Percentiles rank a stretch among this genome's conserved stretches.
These are phyloP conservation scores for Anas platyrhynchos DNA, from an alignment of 2,113 vertebrate genomes.

Conservation along the genomic window DNA sequence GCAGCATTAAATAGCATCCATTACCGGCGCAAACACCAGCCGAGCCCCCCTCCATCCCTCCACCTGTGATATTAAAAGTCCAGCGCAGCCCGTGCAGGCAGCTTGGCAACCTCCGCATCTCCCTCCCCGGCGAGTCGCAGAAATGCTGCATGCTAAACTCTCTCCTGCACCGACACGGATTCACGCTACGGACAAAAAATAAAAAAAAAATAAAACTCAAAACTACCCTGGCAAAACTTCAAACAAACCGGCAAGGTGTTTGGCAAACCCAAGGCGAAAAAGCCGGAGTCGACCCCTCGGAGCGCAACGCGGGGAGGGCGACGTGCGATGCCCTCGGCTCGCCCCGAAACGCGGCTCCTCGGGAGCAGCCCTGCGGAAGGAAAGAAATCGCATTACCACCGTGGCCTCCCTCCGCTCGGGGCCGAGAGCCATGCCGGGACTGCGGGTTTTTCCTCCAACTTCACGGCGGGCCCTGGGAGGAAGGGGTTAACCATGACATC, in stretches of 20 bases:
- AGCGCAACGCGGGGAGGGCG: neutral
- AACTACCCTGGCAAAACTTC: constrained; percentile 66
- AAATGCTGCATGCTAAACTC: constrained; percentile 64
- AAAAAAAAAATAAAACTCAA: neutral
- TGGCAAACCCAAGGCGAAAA: neutral
- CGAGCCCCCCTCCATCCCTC: neutral
- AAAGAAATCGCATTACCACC: constrained; percentile 66
- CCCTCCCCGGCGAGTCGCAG: constrained; percentile 30
- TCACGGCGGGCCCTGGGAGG: constrained; percentile 69
- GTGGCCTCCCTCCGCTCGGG: constrained; percentile 59
- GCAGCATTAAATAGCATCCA: neutral
- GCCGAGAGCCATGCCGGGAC: constrained; percentile 69
- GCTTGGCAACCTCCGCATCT: constrained; percentile 68
- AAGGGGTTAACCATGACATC: constrained; percentile 78
- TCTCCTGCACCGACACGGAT: constrained; percentile 38
- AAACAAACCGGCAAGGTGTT: constrained; percentile 58
- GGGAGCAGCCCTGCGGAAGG: constrained; percentile 44
- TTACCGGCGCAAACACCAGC: constrained; percentile 25
- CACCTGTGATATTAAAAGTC: constrained; percentile 61
- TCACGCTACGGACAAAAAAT: neutral
- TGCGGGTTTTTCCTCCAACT: constrained; percentile 77
- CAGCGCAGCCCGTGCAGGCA: constrained; percentile 30
- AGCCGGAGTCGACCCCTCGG: constrained; percentile 17
- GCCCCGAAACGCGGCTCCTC: constrained; percentile 32
- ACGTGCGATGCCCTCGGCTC: constrained; percentile 25